Evolutionary conservation across 2,888 invertebrate genomes (phyloP), one percentile per base, ranked within the genome.

Genomic region (Fragum whitleyi): DNA sequence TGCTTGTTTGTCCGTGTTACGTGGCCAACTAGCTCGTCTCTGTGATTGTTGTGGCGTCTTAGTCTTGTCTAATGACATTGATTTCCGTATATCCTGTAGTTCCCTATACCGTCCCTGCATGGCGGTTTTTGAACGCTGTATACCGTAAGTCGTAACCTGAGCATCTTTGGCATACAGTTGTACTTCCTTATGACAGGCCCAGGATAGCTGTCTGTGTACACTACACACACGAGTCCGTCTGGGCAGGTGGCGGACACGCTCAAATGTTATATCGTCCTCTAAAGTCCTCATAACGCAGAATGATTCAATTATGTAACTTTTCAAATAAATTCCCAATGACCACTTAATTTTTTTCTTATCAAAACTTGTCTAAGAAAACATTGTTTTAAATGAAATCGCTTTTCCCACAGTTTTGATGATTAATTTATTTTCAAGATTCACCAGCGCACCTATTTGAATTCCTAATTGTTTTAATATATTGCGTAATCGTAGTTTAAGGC

Each of bases 231-330:
- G 74, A 2, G 88, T 86, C 11, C 86, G 73, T n/a, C 83, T 79
- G 14, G 88, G 88, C 57, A 87, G 57, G 69, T 83, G 85, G 51
- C 86, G 83, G 19, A 89, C 86, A 3, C 86, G 77, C 65, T 89
- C 87, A 70, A 85, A 89, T 21, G 87, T 86, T 39, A 89, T 88
- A 39, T 89, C 89, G 74, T 87, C 84, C 28, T 89, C 89, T 36
- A 89, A 36, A 9, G 65, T 65, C 21, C 65, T n/a, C 61, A 61
- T 68, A 1, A 36, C 32, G n/a, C n/a, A n/a, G n/a, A n/a, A n/a
- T n/a, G n/a, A n/a, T n/a, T n/a, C n/a, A n/a, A n/a, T n/a, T n/a
- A n/a, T n/a, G n/a, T n/a, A n/a, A n/a, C n/a, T n/a, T n/a, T n/a
- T n/a, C n/a, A n/a, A n/a, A n/a, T n/a, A n/a, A n/a, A n/a, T n/a